Percentiles rank a stretch among this genome's conserved stretches.
These are phyloP conservation scores for Limenitis camilla DNA, from an alignment of 2,888 invertebrate species.

Conservation along the genomic window DNA sequence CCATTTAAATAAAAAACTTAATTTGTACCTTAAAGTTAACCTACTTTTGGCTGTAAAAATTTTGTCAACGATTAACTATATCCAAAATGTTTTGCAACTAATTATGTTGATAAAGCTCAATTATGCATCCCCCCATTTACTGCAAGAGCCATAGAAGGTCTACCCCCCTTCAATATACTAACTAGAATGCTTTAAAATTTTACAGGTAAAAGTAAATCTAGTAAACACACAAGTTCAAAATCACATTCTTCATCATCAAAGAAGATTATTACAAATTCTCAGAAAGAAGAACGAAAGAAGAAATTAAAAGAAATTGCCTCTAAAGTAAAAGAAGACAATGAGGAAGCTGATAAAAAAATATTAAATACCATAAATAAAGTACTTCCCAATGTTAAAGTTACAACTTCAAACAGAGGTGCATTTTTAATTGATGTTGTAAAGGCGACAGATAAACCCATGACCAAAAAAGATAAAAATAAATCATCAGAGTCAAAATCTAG, in stretches of 20 bases:
- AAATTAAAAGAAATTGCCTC: slow-evolving; percentile 68
- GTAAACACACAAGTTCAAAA: slow-evolving; percentile 34
- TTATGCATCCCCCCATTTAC: too few relatives aligned
- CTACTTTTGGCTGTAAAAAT: too few relatives aligned
- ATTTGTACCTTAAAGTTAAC: too few relatives aligned
- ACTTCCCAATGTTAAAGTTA: slow-evolving; percentile 59
- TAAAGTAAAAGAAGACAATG: slow-evolving; percentile 40
- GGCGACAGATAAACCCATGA: slow-evolving; percentile 37
- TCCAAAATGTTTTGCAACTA: too few relatives aligned
- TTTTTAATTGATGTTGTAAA: slow-evolving; percentile 58
- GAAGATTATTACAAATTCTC: slow-evolving; percentile 39
- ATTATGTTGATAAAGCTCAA: too few relatives aligned
- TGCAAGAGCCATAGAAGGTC: too few relatives aligned
- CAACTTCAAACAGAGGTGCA: slow-evolving; percentile 70
- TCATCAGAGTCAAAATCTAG: slow-evolving; percentile 21
- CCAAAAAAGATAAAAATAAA: slow-evolving; percentile 26
- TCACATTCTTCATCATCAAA: slow-evolving; percentile 34
- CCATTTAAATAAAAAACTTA: too few relatives aligned
- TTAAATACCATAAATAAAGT: slow-evolving; percentile 27
- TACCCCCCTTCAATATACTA: too few relatives aligned
- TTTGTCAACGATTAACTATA: too few relatives aligned
- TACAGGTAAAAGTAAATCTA: slow-evolving; percentile 37
- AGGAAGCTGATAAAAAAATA: slow-evolving; percentile 24
- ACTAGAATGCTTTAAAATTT: neutral
- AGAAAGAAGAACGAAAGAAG: slow-evolving; percentile 64